Base-by-base conservation (phyloP, 2,113 vertebrate genomes). In the Syrrhaptes paradoxus region DNA sequence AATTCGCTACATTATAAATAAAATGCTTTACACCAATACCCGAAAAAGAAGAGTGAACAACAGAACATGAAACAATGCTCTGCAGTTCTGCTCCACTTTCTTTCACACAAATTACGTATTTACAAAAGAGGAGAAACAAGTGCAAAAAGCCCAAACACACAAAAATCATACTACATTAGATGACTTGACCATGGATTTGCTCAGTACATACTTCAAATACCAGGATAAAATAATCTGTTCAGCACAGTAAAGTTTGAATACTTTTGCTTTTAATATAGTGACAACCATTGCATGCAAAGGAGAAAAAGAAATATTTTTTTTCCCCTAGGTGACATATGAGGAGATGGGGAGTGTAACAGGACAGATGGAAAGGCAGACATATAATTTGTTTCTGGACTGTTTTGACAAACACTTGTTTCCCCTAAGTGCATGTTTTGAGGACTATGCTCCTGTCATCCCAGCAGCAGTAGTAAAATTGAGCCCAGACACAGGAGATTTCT, bases 51-150 rank as follows among this genome's bases (percentile, higher is more conserved):
- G 29, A 87, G 24, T 29, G 46, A 74, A 66, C 49, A 82, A 80
- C 0, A 59, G 49, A 5, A 66, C 0, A 2, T 51, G 29, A 71
- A 93, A 59, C 8, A 25, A 38, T n/a, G 20, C 5, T 54, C 62
- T 68, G 13, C 36, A 43, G 25, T 67, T 87, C 32, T 68, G 41
- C 26, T 73, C 85, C 31, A n/a, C 22, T 43, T 84, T 83, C 25
- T 72, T 73, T 72, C 46, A 75, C 17, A n/a, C 16, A 62, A 58
- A 31, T 26, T 2, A 34, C 31, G 8, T 7, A 14, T 59, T 67
- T 86, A 59, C 18, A 52, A 48, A 70, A 76, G 15, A 74, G 13
- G 17, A 68, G 20, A 79, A 76, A 17, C 61, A 87, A 86, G 89
- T 13, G 21, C 5, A 48, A 25, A 38, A 51, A 67, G 67, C 28